A percentile compares a stretch with the other conserved stretches of the same genome.
These are phyloP conservation scores for Limnephilus auricula DNA, from an alignment of 2,888 invertebrate genomes.

Conservation along the genomic window DNA sequence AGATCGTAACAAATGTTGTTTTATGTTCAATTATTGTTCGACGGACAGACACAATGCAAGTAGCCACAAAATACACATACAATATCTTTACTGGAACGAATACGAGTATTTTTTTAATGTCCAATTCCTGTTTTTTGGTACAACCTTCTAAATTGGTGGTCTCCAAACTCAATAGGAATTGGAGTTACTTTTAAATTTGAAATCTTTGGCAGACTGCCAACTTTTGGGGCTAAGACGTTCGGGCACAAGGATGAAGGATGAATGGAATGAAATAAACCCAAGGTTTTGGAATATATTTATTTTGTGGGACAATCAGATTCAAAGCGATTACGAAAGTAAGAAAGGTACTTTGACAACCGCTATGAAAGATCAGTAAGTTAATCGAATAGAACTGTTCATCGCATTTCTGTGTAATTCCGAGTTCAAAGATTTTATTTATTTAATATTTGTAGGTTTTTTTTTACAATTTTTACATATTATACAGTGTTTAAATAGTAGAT, in stretches of 20 bases:
- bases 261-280: not conserved
- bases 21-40: not conserved
- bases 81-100: not conserved
- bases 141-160: not conserved
- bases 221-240: not conserved
- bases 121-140: not conserved
- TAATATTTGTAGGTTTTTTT: no score
- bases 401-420: no score
- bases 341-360: no score
- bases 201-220: not conserved
- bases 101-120: not conserved
- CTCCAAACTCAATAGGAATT: not conserved
- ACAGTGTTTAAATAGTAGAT: no score
- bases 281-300: not conserved
- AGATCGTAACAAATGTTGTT: not conserved
- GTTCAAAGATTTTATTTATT: no score
- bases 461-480: no score
- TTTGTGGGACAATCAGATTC: not conserved
- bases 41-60: not conserved
- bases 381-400: no score
- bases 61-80: not conserved
- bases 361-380: no score
- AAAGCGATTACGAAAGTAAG: no score
- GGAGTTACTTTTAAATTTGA: not conserved
- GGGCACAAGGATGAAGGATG: not conserved